These are phyloP conservation scores for Urosaurus nigricauda DNA, from an alignment of 2,797 vertebrate genomes.

Conservation along the genomic window DNA sequence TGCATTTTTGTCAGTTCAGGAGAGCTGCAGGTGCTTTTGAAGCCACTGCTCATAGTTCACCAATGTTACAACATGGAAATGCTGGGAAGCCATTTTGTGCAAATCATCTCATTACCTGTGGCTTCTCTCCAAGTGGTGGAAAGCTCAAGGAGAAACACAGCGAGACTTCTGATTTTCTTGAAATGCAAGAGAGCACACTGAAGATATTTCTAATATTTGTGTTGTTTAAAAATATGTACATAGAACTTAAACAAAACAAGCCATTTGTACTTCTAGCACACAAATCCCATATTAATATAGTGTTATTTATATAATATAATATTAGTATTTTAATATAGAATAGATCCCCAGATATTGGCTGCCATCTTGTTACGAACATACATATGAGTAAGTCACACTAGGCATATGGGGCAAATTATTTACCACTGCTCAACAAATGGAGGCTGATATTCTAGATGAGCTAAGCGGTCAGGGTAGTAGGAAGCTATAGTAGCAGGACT, in stretches of 20 bases:
- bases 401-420: no score
- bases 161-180: neutral
- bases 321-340: no score
- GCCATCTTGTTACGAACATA: no score
- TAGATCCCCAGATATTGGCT: no score
- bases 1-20: slow-evolving; percentile 61
- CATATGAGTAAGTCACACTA: no score
- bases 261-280: neutral
- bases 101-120: slow-evolving; percentile 55
- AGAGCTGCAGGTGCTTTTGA: slow-evolving; percentile 58
- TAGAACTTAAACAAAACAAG: neutral
- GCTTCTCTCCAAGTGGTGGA: neutral
- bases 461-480: neutral
- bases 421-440: no score
- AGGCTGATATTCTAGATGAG: no score
- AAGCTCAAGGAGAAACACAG: neutral
- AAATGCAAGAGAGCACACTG: neutral
- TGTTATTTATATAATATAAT: no score
- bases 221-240: neutral
- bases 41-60: slow-evolving; percentile 56
- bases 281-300: neutral
- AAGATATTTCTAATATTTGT: neutral
- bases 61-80: slow-evolving; percentile 64
- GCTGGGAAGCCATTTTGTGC: slow-evolving; percentile 45
- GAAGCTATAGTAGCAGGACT: neutral